A percentile compares a stretch with the other conserved stretches of the same genome.
phyloP scores from a whole-genome alignment of 2,113 vertebrate species.

The Corvus cornix region DNA sequence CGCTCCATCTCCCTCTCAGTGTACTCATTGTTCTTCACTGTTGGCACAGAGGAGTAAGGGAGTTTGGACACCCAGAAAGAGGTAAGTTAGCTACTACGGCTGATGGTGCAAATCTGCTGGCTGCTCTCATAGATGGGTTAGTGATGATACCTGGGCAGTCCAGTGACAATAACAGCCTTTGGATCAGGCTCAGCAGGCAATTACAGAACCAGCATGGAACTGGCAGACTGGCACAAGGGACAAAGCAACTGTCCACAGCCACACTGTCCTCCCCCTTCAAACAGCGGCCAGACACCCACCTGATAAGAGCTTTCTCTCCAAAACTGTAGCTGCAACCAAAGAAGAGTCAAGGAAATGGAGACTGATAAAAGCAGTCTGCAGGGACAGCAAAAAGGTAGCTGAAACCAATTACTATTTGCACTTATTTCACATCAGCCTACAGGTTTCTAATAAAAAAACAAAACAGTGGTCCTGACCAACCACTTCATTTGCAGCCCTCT shows the following conservation, averaged over 20 bases:
- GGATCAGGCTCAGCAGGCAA: background rate
- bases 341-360: background rate
- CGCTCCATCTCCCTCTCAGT: accelerated
- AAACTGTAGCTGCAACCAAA: background rate
- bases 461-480: background rate
- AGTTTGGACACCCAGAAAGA: background rate
- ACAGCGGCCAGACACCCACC: accelerated
- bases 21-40: background rate
- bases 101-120: background rate
- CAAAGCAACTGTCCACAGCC: background rate
- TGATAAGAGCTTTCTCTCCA: background rate
- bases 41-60: background rate
- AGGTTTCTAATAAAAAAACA: background rate
- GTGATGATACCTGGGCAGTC: background rate
- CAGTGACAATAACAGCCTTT: background rate
- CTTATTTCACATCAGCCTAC: background rate
- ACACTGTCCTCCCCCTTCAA: background rate
- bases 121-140: background rate
- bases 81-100: background rate
- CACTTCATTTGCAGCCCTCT: background rate
- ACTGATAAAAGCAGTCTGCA: background rate
- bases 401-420: background rate
- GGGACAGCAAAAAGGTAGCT: background rate
- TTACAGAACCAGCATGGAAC: accelerated
- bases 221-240: background rate